phyloP scores from a whole-genome alignment of 1,140 invertebrate genomes.

The Drosophila saltans region DNA sequence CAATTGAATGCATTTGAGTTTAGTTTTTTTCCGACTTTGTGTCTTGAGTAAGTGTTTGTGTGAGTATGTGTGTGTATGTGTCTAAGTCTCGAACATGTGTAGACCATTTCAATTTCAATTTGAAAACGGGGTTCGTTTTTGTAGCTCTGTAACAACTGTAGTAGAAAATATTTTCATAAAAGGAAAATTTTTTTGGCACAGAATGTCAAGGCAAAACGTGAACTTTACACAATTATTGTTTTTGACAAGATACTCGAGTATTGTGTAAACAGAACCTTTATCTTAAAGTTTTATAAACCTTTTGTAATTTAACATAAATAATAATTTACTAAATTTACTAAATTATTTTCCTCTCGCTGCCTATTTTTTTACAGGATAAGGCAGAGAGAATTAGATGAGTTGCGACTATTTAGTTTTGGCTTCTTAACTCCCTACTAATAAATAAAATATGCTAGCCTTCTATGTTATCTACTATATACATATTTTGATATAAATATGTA shows the following conservation, averaged over 20 bases:
- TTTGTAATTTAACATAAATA: too few species aligned
- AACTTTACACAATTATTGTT: constrained; percentile 3
- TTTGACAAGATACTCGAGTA: background rate
- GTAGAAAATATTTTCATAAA: constrained; percentile 6
- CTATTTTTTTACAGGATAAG: too few species aligned
- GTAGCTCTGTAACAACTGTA: background rate
- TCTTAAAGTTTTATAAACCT: background rate
- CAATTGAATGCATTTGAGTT: constrained; percentile 60
- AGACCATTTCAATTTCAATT: constrained; percentile 10
- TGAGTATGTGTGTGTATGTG: background rate
- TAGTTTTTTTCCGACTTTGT: constrained; percentile 23
- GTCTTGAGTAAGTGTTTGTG: background rate
- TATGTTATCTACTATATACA: too few species aligned
- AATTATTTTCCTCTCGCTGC: too few species aligned
- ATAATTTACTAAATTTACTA: too few species aligned
- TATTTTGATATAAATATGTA: too few species aligned
- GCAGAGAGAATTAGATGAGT: too few species aligned
- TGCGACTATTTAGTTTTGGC: too few species aligned
- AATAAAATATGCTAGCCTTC: too few species aligned
- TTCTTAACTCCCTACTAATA: too few species aligned
- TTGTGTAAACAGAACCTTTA: too few species aligned
- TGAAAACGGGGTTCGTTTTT: background rate
- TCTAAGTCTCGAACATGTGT: background rate
- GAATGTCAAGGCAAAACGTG: background rate
- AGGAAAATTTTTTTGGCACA: background rate